These are phyloP conservation scores for Pseudopipra pipra DNA, from an alignment of 2,113 vertebrate species.

Conservation along the genomic window DNA sequence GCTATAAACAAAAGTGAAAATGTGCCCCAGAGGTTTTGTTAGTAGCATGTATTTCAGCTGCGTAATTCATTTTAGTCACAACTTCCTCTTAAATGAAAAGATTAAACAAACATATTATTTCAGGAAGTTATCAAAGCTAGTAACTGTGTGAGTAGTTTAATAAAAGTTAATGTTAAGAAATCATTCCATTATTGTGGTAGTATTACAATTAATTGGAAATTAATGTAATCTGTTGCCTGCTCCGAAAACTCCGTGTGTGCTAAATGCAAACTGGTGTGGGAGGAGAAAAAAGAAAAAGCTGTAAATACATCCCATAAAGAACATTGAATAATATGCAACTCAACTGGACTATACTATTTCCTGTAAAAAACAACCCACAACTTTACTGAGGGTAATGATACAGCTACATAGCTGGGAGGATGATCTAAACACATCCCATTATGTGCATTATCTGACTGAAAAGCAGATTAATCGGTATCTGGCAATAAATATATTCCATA, in stretches of 20 bases:
- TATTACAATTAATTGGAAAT: conserved; percentile 31
- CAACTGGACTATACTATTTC: background rate
- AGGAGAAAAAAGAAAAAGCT: background rate
- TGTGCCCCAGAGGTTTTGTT: background rate
- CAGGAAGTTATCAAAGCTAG: conserved; percentile 44
- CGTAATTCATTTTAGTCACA: background rate
- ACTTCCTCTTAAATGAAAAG: conserved; percentile 4
- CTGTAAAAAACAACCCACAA: background rate
- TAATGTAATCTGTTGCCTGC: background rate
- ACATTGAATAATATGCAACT: background rate
- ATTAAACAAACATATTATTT: conserved; percentile 29
- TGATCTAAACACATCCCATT: background rate
- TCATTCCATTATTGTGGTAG: conserved; percentile 49
- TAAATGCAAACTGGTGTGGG: background rate
- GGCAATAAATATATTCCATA: background rate
- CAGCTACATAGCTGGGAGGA: background rate
- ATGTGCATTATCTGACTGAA: background rate
- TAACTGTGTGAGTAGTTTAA: conserved; percentile 61
- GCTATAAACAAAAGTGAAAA: conserved; percentile 73
- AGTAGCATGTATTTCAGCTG: background rate
- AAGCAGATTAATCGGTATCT: background rate
- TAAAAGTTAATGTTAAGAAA: conserved; percentile 46
- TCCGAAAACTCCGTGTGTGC: background rate
- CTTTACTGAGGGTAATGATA: background rate
- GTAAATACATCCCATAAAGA: background rate